These are phyloP conservation scores for Ictalurus punctatus DNA, from an alignment of 2,113 vertebrate genomes.

Conservation along the genomic window DNA sequence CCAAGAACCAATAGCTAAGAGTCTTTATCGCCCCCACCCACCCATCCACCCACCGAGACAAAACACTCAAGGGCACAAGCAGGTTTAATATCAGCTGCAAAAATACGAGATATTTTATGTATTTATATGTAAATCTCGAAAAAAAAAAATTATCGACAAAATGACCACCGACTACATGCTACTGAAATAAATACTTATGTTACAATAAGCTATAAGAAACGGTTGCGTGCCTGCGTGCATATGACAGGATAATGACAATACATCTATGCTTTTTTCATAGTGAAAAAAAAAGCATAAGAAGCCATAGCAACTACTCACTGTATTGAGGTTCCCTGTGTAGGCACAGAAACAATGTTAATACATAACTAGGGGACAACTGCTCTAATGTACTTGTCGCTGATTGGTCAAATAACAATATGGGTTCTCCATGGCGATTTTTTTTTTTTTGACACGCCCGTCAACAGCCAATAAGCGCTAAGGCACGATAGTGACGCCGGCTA, in stretches of 20 bases:
- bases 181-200: not conserved
- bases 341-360: slow-evolving; percentile 17
- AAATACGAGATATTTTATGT: not conserved
- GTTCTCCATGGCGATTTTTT: not conserved
- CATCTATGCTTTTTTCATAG: not conserved
- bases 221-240: not conserved
- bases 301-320: not conserved
- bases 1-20: slow-evolving; percentile 30
- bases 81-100: slow-evolving; percentile 8
- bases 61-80: slow-evolving; percentile 43
- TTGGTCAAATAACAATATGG: slow-evolving; percentile 4
- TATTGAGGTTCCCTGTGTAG: not conserved
- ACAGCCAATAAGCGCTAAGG: slow-evolving; percentile 57
- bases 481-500: slow-evolving; percentile 49
- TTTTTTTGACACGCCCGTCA: not conserved
- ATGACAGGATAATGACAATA: not conserved
- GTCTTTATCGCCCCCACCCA: not conserved
- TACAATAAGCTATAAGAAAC: not conserved
- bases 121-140: not conserved
- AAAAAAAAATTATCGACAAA: not conserved
- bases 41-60: slow-evolving; percentile 12
- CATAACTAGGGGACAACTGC: slow-evolving; percentile 15
- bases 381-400: slow-evolving; percentile 28
- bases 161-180: not conserved
- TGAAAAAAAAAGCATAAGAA: slow-evolving; percentile 1